Conservation (phyloP, 2,888 invertebrate species). For the Cactoblastis cactorum region DNA sequence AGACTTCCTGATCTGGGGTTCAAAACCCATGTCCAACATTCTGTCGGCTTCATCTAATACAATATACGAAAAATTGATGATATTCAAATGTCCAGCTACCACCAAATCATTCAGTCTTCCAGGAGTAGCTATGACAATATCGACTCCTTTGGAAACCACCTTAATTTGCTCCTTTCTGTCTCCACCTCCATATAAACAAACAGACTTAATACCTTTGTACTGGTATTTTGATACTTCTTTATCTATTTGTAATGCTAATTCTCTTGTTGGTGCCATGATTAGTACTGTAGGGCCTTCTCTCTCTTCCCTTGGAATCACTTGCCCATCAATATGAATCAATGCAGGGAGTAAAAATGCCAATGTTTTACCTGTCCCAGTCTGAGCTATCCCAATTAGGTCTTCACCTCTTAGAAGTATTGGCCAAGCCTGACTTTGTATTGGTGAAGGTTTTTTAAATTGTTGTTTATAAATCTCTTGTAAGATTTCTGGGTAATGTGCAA, state of each 20-base stretch:
- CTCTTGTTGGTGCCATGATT: conserved; percentile 94
- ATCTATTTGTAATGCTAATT: conserved; percentile 95
- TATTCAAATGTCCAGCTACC: conserved; percentile 83
- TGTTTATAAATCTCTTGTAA: conserved; percentile 88
- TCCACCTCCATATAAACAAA: conserved; percentile 96
- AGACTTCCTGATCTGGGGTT: conserved; percentile 91
- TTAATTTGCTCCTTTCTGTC: conserved; percentile 88
- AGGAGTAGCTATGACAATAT: conserved; percentile 97
- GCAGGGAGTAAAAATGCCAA: conserved; percentile 96
- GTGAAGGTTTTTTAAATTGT: conserved; percentile 90
- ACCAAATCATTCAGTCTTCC: conserved; percentile 96
- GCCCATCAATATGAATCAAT: conserved; percentile 94
- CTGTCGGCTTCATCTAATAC: conserved; percentile 96
- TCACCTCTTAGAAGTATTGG: conserved; percentile 93
- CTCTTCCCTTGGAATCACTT: conserved; percentile 84
- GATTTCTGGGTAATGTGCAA: conserved; percentile 89
- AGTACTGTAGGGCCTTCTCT: conserved; percentile 91
- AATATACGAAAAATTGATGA: conserved; percentile 90
- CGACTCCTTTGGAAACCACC: conserved; percentile 87
- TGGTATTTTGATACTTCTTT: conserved; percentile 93
- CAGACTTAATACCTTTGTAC: conserved; percentile 91
- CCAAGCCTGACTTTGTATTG: conserved; percentile 97
- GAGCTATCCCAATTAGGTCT: conserved; percentile 98
- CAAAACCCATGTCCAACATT: conserved; percentile 93
- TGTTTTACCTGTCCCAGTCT: conserved; percentile 97